These are phyloP conservation scores for Trichonephila inaurata DNA, from an alignment of 1,140 invertebrate genomes.

Conservation along the genomic window DNA sequence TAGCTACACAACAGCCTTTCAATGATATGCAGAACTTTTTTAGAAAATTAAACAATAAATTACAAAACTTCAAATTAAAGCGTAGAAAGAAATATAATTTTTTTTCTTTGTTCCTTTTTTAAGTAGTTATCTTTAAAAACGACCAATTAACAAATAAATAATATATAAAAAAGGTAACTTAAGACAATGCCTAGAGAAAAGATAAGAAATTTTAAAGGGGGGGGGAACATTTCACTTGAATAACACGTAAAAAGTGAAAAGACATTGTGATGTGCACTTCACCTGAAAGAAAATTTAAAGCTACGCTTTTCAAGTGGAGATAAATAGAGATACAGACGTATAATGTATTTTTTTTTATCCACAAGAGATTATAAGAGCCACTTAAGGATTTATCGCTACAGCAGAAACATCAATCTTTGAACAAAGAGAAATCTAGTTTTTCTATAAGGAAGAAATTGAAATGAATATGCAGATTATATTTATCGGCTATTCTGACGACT, in stretches of 20 bases:
- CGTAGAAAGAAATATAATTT: not conserved
- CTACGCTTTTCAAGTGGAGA: not conserved
- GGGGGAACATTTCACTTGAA: not conserved
- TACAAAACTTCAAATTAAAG: no score
- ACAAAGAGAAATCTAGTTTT: not conserved
- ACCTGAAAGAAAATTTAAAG: conserved; percentile 1
- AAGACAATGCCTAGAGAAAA: not conserved
- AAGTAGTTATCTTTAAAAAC: not conserved
- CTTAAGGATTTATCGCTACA: conserved; percentile 21
- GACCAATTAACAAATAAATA: not conserved
- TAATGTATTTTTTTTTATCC: not conserved
- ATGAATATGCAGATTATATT: not conserved
- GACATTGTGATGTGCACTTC: conserved; percentile 8
- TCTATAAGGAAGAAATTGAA: not conserved
- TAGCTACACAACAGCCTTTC: no score
- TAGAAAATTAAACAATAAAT: no score
- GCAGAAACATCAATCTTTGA: conserved; percentile 16
- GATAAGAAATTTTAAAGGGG: not conserved
- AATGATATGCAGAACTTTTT: no score
- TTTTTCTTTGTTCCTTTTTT: not conserved
- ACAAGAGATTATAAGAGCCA: not conserved
- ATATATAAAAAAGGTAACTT: not conserved
- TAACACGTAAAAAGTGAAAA: not conserved
- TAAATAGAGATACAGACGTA: not conserved
- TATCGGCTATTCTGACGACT: not conserved